These are phyloP conservation scores for Rhynchonycteris naso DNA, from an alignment of 2,797 vertebrate genomes.

Conservation along the genomic window DNA sequence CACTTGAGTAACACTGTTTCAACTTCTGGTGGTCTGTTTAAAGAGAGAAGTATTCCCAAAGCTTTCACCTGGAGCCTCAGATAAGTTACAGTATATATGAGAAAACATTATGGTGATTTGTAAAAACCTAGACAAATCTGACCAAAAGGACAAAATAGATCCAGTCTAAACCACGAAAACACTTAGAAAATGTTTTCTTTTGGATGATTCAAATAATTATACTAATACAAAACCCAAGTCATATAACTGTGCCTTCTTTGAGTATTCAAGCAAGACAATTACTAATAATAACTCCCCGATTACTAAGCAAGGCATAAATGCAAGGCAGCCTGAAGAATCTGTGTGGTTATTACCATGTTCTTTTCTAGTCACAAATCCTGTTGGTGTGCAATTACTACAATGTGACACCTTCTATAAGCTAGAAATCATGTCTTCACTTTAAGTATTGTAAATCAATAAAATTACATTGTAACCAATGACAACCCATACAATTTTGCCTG, in stretches of 20 bases:
- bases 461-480: conserved; percentile 84
- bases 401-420: conserved; percentile 80
- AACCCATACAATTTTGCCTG: conserved; percentile 84
- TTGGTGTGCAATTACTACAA: conserved; percentile 80
- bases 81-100: neutral
- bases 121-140: neutral
- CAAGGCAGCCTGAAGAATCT: neutral
- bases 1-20: neutral
- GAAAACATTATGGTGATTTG: neutral
- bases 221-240: neutral
- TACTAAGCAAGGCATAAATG: conserved; percentile 39
- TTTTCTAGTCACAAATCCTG: conserved; percentile 79
- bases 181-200: conserved; percentile 18
- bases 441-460: conserved; percentile 84
- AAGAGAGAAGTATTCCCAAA: neutral
- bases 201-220: conserved; percentile 25
- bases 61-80: neutral
- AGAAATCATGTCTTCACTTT: conserved; percentile 83
- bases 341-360: conserved; percentile 61
- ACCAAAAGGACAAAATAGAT: neutral
- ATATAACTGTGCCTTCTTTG: conserved; percentile 45
- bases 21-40: neutral
- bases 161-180: neutral
- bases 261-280: conserved; percentile 36
- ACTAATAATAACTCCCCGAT: conserved; percentile 68